A percentile compares a stretch with the other conserved stretches of the same genome.
phyloP scores from a whole-genome alignment of 2,888 invertebrate species.

The Melanargia galathea region DNA sequence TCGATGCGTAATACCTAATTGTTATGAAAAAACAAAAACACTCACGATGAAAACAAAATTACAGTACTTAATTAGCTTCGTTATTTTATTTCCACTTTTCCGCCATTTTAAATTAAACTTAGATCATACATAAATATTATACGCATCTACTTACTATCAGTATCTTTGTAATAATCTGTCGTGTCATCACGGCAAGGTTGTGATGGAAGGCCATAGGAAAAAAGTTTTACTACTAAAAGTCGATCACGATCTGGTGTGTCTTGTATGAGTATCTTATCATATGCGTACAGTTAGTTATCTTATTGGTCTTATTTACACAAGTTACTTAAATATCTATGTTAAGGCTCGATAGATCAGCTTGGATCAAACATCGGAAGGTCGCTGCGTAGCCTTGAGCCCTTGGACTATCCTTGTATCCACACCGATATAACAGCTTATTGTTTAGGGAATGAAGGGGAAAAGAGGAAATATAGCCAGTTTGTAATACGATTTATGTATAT shows the following conservation, averaged over 20 bases:
- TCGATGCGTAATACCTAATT: too few relatives aligned
- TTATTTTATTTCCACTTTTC: too few relatives aligned
- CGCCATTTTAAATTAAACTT: too few relatives aligned
- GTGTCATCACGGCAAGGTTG: background rate
- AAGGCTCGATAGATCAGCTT: constrained; percentile 13
- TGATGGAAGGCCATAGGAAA: too few relatives aligned
- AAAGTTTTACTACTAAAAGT: background rate
- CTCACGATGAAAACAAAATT: background rate
- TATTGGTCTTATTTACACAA: background rate
- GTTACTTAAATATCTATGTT: background rate
- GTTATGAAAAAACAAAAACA: too few relatives aligned
- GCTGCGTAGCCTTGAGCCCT: constrained; percentile 15
- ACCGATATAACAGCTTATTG: constrained; percentile 8
- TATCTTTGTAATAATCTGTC: background rate
- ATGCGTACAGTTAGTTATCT: constrained; percentile 17
- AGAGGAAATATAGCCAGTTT: background rate
- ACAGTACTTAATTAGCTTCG: background rate
- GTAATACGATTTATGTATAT: background rate
- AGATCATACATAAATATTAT: too few relatives aligned
- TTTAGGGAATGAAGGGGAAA: background rate
- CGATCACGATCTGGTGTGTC: too few relatives aligned
- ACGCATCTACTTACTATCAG: too few relatives aligned
- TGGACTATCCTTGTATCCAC: constrained; percentile 12
- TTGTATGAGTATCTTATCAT: background rate
- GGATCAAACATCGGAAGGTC: constrained; percentile 13